Conservation (phyloP, 2,888 invertebrate species). For the Morinoia aosen region DNA sequence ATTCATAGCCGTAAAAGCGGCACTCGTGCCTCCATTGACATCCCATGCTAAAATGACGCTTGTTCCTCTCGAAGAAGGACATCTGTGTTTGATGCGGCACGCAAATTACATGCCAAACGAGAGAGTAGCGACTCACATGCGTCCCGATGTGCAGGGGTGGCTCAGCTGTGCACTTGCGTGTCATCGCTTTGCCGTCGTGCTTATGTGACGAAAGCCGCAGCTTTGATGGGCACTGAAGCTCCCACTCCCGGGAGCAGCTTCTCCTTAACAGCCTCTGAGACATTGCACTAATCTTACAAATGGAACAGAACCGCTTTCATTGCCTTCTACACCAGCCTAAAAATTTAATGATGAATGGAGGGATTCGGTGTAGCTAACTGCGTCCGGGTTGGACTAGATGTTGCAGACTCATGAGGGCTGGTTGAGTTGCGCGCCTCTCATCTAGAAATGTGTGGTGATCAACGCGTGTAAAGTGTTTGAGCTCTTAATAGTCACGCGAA, state of each 20-base stretch:
- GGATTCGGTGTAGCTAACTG: not conserved
- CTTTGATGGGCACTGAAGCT: not conserved
- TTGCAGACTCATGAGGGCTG: not conserved
- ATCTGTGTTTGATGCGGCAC: not conserved
- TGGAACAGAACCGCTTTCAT: slow-evolving; percentile 45
- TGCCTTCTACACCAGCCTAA: slow-evolving; percentile 25
- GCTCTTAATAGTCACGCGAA: not conserved
- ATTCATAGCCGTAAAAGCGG: slow-evolving; percentile 51
- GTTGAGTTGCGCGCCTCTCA: not conserved
- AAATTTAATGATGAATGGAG: slow-evolving; percentile 12
- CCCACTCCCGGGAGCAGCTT: not conserved
- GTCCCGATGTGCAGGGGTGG: not conserved
- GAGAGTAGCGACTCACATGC: not conserved
- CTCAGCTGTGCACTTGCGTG: not conserved
- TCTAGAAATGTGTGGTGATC: not conserved
- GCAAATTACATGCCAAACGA: slow-evolving; percentile 30
- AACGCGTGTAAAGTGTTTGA: not conserved
- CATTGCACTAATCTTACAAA: slow-evolving; percentile 45
- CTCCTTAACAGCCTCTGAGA: slow-evolving; percentile 13
- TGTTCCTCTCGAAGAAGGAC: slow-evolving; percentile 33
- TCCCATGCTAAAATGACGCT: slow-evolving; percentile 37
- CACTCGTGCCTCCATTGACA: slow-evolving; percentile 50
- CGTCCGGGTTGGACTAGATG: not conserved
- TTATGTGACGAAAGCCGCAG: not conserved
- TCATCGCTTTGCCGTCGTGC: not conserved